Evolutionary conservation across 1,140 invertebrate species (phyloP).

Genomic region (silkworm (Bombyx mori)): ASM3026992v2 NC_085121.1:11548001-11548500

Average conservation of each 20-base stretch:
- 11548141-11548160: constrained; percentile 25
- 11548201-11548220: constrained; percentile 17
- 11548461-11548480: too few species aligned
- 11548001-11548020: too few species aligned
- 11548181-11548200: constrained; percentile 15
- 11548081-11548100: not conserved
- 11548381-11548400: not conserved
- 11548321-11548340: constrained; percentile 6
- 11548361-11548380: not conserved
- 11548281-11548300: constrained; percentile 24
- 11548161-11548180: constrained; percentile 22
- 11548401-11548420: not conserved
- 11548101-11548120: constrained; percentile 1
- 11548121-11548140: constrained; percentile 23
- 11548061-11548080: not conserved
- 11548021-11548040: too few species aligned
- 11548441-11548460: too few species aligned
- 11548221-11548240: constrained; percentile 14
- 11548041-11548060: not conserved
- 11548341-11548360: not conserved
- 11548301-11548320: constrained; percentile 40
- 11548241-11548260: too few species aligned
- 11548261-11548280: not conserved
- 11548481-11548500: too few species aligned
- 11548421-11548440: too few species aligned